phyloP scores from a whole-genome alignment of 2,888 invertebrate species.

The Fabriciana adippe region DNA sequence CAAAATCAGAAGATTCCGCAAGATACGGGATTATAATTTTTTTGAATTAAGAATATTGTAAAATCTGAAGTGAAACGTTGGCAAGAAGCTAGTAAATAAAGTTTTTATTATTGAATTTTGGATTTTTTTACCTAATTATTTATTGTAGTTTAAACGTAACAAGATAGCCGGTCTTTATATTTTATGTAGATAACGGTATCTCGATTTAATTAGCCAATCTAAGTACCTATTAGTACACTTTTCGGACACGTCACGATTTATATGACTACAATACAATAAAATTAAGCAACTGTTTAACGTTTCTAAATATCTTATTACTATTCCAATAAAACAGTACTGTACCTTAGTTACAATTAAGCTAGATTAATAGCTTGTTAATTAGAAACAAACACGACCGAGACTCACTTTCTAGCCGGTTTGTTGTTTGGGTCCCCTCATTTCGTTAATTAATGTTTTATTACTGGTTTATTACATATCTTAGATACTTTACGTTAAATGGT shows the following conservation, averaged over 20 bases:
- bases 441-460: conserved; percentile 20
- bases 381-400: conserved; percentile 21
- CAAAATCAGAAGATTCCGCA: too few species aligned
- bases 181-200: too few species aligned
- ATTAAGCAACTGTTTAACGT: background rate
- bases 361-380: conserved; percentile 23
- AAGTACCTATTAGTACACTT: too few species aligned
- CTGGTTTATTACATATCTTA: conserved; percentile 18
- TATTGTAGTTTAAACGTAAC: too few species aligned
- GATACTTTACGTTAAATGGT: conserved; percentile 14
- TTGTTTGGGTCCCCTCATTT: conserved; percentile 21
- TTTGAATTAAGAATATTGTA: too few species aligned
- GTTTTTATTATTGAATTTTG: too few species aligned
- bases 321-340: conserved; percentile 17
- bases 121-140: too few species aligned
- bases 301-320: conserved; percentile 13
- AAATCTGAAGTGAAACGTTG: too few species aligned
- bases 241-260: background rate
- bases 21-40: too few species aligned
- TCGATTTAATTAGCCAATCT: too few species aligned
- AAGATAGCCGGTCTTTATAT: too few species aligned
- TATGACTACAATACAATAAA: background rate
- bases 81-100: too few species aligned
- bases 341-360: conserved; percentile 17
- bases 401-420: conserved; percentile 22